Conservation (phyloP, 2,113 vertebrate species). For the Cyprinodon variegatus region DNA sequence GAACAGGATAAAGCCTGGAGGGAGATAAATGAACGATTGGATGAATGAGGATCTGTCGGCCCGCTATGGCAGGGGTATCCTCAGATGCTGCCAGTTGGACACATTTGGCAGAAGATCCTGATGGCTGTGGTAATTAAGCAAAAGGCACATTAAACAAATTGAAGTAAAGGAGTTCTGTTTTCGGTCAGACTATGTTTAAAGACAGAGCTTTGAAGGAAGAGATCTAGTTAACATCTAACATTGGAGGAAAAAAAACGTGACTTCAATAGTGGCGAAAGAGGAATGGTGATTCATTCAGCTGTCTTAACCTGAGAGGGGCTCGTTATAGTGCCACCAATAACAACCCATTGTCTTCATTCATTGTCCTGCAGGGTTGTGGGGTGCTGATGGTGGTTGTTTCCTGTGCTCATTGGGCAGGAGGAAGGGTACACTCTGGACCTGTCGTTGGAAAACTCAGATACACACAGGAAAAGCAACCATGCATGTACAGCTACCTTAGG, state of each 20-base stretch:
- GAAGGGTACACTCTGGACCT: too few species aligned
- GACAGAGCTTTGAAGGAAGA: not conserved
- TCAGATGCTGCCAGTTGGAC: constrained; percentile 41
- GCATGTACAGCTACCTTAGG: too few species aligned
- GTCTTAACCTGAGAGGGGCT: too few species aligned
- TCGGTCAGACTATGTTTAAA: not conserved
- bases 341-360: too few species aligned
- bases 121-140: constrained; percentile 18
- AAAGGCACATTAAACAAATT: constrained; percentile 10
- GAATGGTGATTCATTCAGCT: constrained; percentile 32
- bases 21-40: not conserved
- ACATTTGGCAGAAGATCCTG: constrained; percentile 15
- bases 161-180: constrained; percentile 2
- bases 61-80: constrained; percentile 29
- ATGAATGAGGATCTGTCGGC: constrained; percentile 13
- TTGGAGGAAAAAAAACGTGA: not conserved
- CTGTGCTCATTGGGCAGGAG: too few species aligned
- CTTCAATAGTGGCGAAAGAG: constrained; percentile 9
- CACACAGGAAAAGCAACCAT: too few species aligned
- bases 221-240: constrained; percentile 9
- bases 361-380: too few species aligned
- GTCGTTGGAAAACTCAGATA: too few species aligned
- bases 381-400: too few species aligned
- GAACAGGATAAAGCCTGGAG: not conserved
- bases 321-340: too few species aligned